Conservation (phyloP, 2,797 vertebrate genomes). For the Strix occidentalis region DNA sequence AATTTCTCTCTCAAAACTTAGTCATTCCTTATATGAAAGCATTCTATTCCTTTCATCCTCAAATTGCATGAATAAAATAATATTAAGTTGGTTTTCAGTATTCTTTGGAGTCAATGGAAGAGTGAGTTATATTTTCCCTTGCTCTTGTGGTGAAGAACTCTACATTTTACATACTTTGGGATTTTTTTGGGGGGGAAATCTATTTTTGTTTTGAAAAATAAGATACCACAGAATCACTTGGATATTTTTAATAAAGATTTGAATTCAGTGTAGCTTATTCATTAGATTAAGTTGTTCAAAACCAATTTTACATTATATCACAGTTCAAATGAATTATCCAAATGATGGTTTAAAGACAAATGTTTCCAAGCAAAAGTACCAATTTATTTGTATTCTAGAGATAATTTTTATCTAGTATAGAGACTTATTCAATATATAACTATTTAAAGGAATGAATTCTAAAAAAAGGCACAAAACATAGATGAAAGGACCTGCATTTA, state of each 20-base stretch:
- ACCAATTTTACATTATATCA: background rate
- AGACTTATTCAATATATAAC: background rate
- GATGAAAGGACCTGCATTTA: background rate
- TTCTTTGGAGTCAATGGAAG: background rate
- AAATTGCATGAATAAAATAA: background rate
- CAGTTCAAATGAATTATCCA: background rate
- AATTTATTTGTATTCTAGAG: background rate
- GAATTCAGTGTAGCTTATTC: background rate
- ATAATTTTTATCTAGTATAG: background rate
- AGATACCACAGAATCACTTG: background rate
- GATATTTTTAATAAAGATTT: background rate
- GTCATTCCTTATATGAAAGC: background rate
- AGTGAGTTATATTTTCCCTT: background rate
- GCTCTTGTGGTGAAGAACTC: background rate
- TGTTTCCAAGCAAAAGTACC: background rate
- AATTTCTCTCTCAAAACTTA: background rate
- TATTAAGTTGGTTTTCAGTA: background rate
- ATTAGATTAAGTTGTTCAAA: background rate
- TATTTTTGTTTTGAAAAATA: background rate
- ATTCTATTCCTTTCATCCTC: background rate
- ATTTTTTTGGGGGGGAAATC: background rate
- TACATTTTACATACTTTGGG: background rate
- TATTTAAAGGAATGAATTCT: background rate
- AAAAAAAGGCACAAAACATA: background rate
- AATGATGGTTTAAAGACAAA: background rate